Base-by-base conservation (phyloP, 2,113 vertebrate genomes). In the Cranoglanis bouderius region DNA sequence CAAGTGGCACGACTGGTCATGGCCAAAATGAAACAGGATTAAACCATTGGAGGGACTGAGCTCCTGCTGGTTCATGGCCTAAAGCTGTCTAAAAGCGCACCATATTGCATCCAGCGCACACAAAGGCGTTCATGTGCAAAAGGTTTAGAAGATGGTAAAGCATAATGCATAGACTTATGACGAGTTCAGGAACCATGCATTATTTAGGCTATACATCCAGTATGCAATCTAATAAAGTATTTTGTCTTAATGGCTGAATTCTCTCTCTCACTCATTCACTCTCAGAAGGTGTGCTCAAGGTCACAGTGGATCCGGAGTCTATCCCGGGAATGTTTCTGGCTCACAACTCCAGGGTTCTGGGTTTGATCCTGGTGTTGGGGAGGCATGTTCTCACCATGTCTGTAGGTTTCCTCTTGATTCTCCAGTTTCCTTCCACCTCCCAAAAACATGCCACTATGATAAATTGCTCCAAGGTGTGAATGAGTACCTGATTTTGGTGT, bases 1-100 rank as follows among this genome's bases (percentile, higher is more conserved):
- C 70, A 35, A 77, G 55, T 70, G 77, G 61, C 65, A 46, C 61
- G 70, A 91, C 85, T 85, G 26, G 85, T 91, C 88, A 91, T 24
- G 57, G 74, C 59, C 49, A 9, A 53, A 85, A 82, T 57, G 67
- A 85, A 88, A 88, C 82, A 85, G 81, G 82, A 75, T 78, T 82
- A 53, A 63, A 46, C 70, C 75, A 29, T 35, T 49, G 78, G 51
- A 82, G 32, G 32, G 67, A 53, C 7, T 24, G 43, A 35, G 35
- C 24, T 40, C 65, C 67, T 55, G 67, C 65, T 38, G 84, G 13
- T 35, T 75, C n/a, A 16, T 32, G 40, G 74, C 75, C 21, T 32
- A 38, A 65, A 53, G 57, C 75, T 55, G 84, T 81, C 32, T 55
- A 85, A 61, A 51, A 84, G n/a, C 72, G 12, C 7, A 24, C 40